Evolutionary conservation across 2,113 vertebrate species (phyloP), one percentile per base, ranked within the genome.

Genomic region (Bucco capensis): DNA sequence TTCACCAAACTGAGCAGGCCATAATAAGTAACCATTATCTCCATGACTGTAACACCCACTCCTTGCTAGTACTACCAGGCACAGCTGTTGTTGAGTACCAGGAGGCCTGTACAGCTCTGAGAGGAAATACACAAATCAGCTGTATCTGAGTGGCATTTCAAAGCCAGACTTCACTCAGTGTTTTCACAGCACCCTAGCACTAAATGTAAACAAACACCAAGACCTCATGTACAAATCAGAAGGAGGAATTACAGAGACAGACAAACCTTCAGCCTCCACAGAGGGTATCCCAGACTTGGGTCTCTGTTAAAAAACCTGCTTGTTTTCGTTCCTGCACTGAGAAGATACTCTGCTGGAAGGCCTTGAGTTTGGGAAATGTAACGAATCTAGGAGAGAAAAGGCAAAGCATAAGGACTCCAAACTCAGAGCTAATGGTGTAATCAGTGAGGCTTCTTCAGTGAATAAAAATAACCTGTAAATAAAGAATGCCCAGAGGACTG

Each of bases 321-420:
- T 89, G 99, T 99, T 97, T 99, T 99, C 67, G 99, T 99, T 91
- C 99, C 99, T 1, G 99, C 99, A 80, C 99, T 99, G 88, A 99
- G 98, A 92, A 99, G 98, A 96, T 99, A 99, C 95, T 99, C 99
- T 5, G 99, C 99, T 58, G 99, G 99, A 92, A 99, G 98, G 80
- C 99, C 99, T 98, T 99, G 99, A 40, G 99, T 99, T 98, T 99
- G 99, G 31, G 99, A 99, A 96, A 99, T 99, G 70, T 99, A 99
- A 66, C 99, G 99, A 74, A 99, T 99, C 99, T 99, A 96, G 87
- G 95, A 94, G 35, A 96, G 70, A 33, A 80, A 94, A 96, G 13
- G 11, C 19, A 42, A 91, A 61, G 16, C 83, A 76, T 93, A 33
- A 96, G 93, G 49, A 81, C 7, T 86, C 50, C 12, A 13, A 54